Evolutionary conservation across 2,888 invertebrate genomes (phyloP).

Genomic region (Plebejus anna): DNA sequence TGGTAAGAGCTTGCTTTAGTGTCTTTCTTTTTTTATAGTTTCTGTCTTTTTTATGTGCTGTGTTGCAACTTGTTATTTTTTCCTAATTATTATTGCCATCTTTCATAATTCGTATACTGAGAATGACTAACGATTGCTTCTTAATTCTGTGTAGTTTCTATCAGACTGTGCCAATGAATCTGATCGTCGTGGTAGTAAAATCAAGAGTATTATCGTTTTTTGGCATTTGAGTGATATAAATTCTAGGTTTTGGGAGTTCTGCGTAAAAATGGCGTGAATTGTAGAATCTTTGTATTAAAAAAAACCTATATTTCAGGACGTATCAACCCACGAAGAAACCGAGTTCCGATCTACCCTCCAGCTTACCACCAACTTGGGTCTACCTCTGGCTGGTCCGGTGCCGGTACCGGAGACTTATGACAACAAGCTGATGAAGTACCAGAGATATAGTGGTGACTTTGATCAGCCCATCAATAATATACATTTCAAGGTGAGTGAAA

Average conservation of each 20-base stretch:
- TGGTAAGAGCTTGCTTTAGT: conserved; percentile 68
- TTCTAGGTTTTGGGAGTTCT: too few species aligned
- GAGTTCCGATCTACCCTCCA: conserved; percentile 68
- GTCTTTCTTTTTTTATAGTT: neutral
- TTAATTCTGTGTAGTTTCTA: too few species aligned
- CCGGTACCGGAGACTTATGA: conserved; percentile 83
- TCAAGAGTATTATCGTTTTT: too few species aligned
- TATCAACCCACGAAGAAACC: conserved; percentile 78
- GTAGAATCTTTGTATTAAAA: neutral
- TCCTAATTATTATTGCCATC: too few species aligned
- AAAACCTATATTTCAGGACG: conserved; percentile 52
- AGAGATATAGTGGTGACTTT: conserved; percentile 86
- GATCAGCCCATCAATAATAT: conserved; percentile 82
- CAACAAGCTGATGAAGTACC: conserved; percentile 68
- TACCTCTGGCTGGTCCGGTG: conserved; percentile 89
- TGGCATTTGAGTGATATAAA: too few species aligned
- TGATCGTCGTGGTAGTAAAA: too few species aligned
- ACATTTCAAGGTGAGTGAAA: conserved; percentile 69
- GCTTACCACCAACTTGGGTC: conserved; percentile 72
- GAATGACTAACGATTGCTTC: too few species aligned
- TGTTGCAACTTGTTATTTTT: too few species aligned
- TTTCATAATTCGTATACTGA: too few species aligned
- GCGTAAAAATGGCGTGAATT: too few species aligned
- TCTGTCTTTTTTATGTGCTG: neutral
- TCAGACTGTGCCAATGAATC: too few species aligned